Evolutionary conservation across 2,797 vertebrate genomes (phyloP).

Genomic region (Hybognathus amarus): DNA sequence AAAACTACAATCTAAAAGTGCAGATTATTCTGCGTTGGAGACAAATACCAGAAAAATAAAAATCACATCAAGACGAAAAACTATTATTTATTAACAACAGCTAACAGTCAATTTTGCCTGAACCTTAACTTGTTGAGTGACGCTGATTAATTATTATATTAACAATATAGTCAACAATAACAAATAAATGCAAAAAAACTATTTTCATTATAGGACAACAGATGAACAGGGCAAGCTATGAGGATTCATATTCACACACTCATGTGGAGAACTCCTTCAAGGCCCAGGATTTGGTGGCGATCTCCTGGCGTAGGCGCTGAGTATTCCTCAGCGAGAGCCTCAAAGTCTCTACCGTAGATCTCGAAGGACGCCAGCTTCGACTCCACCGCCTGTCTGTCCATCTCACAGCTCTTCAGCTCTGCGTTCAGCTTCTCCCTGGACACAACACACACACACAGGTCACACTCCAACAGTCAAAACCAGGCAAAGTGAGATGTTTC

Average conservation of each 20-base stretch:
- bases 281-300: conserved; percentile 83
- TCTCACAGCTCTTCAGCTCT: conserved; percentile 70
- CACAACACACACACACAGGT: too few species aligned
- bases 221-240: too few species aligned
- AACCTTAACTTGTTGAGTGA: neutral
- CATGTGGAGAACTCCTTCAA: conserved; percentile 77
- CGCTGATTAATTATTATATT: neutral
- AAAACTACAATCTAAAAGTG: neutral
- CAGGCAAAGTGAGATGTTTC: too few species aligned
- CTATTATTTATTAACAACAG: neutral
- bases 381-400: conserved; percentile 76
- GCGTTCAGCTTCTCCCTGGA: conserved; percentile 79
- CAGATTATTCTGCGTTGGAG: neutral
- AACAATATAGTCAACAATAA: neutral
- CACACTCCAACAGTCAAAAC: too few species aligned
- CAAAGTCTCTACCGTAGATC: conserved; percentile 85
- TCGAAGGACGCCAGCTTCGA: conserved; percentile 81
- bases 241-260: neutral
- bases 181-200: neutral
- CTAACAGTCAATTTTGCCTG: neutral
- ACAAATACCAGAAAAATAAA: neutral
- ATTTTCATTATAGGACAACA: neutral
- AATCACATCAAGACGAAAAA: neutral
- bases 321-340: conserved; percentile 84
- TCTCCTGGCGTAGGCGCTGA: conserved; percentile 76